Base-by-base conservation (phyloP, 2,888 invertebrate genomes). In the Arctia plantaginis region DNA sequence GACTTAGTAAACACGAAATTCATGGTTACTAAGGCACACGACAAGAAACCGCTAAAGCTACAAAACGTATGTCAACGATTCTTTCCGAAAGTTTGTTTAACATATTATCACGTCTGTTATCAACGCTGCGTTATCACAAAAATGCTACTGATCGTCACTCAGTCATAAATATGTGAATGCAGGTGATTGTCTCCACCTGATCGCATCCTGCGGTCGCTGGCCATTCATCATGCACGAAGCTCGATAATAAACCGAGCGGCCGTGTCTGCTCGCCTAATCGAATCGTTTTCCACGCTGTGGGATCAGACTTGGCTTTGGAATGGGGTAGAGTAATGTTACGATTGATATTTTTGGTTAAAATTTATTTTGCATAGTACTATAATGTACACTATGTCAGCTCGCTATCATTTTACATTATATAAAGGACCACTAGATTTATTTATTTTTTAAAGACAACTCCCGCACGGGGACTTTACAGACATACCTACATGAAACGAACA, bases 231-330 rank as follows among this genome's bases (percentile, higher is more conserved):
- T 86, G 68, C 76, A 69, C 77, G 77, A 74, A 77, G 80, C 74
- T 81, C 75, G 84, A 87, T 87, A 86, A 85, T 88, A 85, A 87
- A 83, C 80, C 79, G 77, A 80, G 76, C 77, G 73, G 72, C 68
- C 80, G 74, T 80, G 81, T 81, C 83, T 78, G 77, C 78, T 81
- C 82, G 82, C 82, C 85, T 89, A 89, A 90, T 90, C 90, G 87
- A 89, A 89, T 87, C 89, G 89, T 88, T 90, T 89, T 88, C 87
- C 86, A 87, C 87, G 86, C 84, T 87, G 78, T 82, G 82, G 79
- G 84, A 85, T 82, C 77, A 73, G 71, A 74, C 67, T 44, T 6
- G 78, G 78, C 80, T 77, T 80, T 35, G 10, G 73, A 44, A 35
- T 30, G 18, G 3, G 1, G 44, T 82, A 8, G 83, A 84, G 80